Evolutionary conservation across 2,113 vertebrate species (phyloP), one percentile per base, ranked within the genome.

Genomic region (Montifringilla adamsi): DNA sequence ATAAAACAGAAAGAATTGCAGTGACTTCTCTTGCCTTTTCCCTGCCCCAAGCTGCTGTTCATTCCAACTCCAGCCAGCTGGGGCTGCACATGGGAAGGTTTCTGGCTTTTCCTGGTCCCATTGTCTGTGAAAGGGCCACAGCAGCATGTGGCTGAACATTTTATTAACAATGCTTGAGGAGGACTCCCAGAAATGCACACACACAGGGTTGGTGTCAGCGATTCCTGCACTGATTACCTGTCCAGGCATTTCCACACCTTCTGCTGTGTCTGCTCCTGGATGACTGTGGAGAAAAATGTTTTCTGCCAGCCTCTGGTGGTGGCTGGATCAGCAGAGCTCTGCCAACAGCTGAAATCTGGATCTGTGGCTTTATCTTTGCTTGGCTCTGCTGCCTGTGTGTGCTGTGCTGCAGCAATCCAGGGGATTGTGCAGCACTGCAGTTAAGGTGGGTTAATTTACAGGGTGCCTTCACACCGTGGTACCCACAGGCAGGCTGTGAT

Each of bases 1-100:
- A 97, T 95, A 96, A 86, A 95, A 49, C 47, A 62, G 35, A 67
- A 67, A 67, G 28, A 86, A 75, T 44, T 75, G 63, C 53, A 73
- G 49, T 93, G 88, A 66, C 19, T 95, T 12, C 31, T 70, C 69
- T 63, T 92, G 75, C 44, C 41, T 76, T 77, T 76, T 37, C 17
- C 49, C 9, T 72, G 20, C 19, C 39, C n/a, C 63, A 69, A 59
- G 43, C 24, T 59, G 37, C 75, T 60, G 52, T 59, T 81, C 2
- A 0, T 72, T 92, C n/a, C 1, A 0, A 9, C n/a, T 39, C 37
- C 26, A 22, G 0, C n/a, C 5, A 6, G 11, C 46, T 47, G 35
- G 27, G 37, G 6, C 33, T 53, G 59, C 4, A 2, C n/a, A 30
- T 0, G 46, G 35, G 58, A 55, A 78, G 27, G 18, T 35, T 91